Percentiles rank a stretch among this genome's conserved stretches.
Evolutionary conservation across 2,113 vertebrate genomes (phyloP).

Genomic region (Rhodinocichla rosea): DNA sequence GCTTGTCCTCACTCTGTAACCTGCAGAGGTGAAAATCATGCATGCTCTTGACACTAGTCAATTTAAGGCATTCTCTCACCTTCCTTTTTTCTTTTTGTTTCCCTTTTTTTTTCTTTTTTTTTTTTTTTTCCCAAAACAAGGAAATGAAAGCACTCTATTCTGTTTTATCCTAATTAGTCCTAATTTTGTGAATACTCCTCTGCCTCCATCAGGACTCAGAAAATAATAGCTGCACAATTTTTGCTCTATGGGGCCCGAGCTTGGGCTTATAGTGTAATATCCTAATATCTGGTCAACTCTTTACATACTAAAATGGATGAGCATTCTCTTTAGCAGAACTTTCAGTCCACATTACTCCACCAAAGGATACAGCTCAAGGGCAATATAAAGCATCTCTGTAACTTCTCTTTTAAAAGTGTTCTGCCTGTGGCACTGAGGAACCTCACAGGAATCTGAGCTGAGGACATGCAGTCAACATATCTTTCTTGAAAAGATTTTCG

Average conservation of each 20-base stretch:
- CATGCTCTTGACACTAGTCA: neutral
- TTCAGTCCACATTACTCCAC: neutral
- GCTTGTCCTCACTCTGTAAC: neutral
- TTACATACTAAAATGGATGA: neutral
- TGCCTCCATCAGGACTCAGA: neutral
- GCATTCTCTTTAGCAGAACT: neutral
- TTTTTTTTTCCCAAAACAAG: neutral
- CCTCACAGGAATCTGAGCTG: neutral
- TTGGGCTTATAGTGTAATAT: neutral
- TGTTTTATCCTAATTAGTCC: neutral
- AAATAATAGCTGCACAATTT: neutral
- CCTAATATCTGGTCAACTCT: neutral
- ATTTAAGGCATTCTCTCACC: neutral
- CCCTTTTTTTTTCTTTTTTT: too few species aligned
- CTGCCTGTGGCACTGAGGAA: neutral
- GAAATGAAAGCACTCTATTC: neutral
- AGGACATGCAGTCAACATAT: neutral
- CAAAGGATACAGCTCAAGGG: neutral
- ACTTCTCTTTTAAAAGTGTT: neutral
- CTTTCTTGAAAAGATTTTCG: neutral
- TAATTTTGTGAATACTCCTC: neutral
- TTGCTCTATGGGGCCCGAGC: neutral
- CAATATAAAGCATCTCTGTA: neutral
- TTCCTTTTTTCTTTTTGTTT: neutral
- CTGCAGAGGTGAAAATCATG: neutral